These are phyloP conservation scores for Herpetotheres cachinnans DNA, from an alignment of 2,113 vertebrate genomes.

Conservation along the genomic window DNA sequence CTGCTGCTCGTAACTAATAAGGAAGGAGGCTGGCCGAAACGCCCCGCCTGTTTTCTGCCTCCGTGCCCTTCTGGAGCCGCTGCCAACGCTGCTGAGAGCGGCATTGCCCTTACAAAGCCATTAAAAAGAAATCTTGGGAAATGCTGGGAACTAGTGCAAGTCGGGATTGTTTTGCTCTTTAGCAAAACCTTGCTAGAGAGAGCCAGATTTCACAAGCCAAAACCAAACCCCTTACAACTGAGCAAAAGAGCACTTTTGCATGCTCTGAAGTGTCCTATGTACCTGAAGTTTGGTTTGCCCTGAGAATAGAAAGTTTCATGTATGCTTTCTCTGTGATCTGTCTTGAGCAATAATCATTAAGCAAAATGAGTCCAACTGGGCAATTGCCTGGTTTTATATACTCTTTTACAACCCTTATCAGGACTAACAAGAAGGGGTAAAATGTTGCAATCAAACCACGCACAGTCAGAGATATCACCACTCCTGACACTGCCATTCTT, in stretches of 20 bases:
- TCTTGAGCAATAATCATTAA: not conserved
- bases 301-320: not conserved
- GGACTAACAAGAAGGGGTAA: not conserved
- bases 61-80: not conserved
- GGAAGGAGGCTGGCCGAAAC: not conserved
- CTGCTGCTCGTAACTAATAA: not conserved
- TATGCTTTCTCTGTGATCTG: not conserved
- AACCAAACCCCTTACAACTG: not conserved
- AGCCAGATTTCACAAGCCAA: not conserved
- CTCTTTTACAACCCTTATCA: conserved; percentile 3
- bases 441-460: not conserved
- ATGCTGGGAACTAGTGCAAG: not conserved
- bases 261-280: not conserved
- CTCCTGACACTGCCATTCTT: not conserved
- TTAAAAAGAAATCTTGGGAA: not conserved
- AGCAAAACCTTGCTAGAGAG: not conserved
- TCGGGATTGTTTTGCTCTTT: not conserved
- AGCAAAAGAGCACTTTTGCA: accelerated
- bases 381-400: not conserved
- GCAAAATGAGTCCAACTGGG: not conserved
- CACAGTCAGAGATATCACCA: not conserved
- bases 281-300: not conserved
- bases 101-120: not conserved
- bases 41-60: not conserved
- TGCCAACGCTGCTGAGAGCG: accelerated